These are phyloP conservation scores for Synanthedon tipuliformis DNA, from an alignment of 2,888 invertebrate genomes.

Conservation along the genomic window DNA sequence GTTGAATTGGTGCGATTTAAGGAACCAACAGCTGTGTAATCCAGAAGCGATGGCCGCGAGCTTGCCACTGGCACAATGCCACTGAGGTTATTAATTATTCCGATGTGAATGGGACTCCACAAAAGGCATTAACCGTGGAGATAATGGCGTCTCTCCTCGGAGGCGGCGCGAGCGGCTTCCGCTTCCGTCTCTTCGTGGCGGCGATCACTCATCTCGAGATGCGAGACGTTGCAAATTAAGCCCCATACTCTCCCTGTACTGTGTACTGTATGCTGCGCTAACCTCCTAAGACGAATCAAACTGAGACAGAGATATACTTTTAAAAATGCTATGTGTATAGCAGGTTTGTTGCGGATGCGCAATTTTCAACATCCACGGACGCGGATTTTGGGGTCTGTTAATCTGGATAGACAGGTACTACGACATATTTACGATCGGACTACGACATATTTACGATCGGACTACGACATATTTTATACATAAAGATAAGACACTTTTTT, in stretches of 20 bases:
- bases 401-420: too few relatives aligned
- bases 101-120: conserved; percentile 39
- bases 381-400: too few relatives aligned
- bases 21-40: neutral
- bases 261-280: neutral
- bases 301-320: too few relatives aligned
- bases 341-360: too few relatives aligned
- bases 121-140: conserved; percentile 46
- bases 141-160: conserved; percentile 33
- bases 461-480: too few relatives aligned
- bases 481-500: too few relatives aligned
- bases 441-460: too few relatives aligned
- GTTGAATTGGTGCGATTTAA: neutral
- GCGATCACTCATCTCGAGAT: conserved; percentile 26
- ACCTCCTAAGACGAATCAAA: too few relatives aligned
- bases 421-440: too few relatives aligned
- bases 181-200: conserved; percentile 14
- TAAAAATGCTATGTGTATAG: too few relatives aligned
- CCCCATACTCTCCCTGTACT: neutral
- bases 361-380: too few relatives aligned
- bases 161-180: conserved; percentile 20
- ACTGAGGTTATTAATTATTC: conserved; percentile 48
- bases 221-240: conserved; percentile 2
- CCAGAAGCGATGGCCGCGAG: conserved; percentile 13
- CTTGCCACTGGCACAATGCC: conserved; percentile 32